Evolutionary conservation across 2,797 vertebrate species (phyloP).

Genomic region (Gymnothorax reevesii): DNA sequence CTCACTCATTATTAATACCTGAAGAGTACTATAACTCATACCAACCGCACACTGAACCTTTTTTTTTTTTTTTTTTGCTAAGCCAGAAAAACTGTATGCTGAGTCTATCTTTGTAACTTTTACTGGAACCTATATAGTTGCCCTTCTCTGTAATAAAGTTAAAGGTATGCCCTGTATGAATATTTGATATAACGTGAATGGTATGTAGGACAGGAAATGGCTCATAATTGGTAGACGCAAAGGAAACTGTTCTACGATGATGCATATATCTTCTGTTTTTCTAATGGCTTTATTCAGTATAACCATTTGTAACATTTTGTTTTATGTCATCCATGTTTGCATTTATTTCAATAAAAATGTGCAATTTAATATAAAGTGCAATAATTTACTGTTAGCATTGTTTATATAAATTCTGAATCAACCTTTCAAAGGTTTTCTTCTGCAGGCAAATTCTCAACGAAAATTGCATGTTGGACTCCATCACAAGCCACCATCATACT

Average conservation of each 20-base stretch:
- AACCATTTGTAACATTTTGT: neutral
- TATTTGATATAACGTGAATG: neutral
- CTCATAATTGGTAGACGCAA: neutral
- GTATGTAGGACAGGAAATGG: neutral
- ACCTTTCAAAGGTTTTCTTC: neutral
- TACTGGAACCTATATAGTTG: neutral
- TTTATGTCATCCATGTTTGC: neutral
- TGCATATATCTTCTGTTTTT: neutral
- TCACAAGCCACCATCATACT: neutral
- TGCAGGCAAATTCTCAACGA: neutral
- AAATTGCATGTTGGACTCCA: neutral
- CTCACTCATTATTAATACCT: neutral
- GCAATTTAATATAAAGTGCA: neutral
- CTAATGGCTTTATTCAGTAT: neutral
- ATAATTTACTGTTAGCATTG: neutral
- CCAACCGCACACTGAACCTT: neutral
- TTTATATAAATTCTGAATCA: neutral
- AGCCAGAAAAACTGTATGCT: neutral
- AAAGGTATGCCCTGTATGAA: neutral
- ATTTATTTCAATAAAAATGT: slow-evolving; percentile 2
- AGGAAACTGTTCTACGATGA: neutral
- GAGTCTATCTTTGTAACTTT: neutral
- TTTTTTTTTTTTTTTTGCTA: neutral
- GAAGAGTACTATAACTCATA: neutral
- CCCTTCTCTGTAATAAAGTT: neutral